phyloP scores from a whole-genome alignment of 2,797 vertebrate species.

The Lithobates pipiens region DNA sequence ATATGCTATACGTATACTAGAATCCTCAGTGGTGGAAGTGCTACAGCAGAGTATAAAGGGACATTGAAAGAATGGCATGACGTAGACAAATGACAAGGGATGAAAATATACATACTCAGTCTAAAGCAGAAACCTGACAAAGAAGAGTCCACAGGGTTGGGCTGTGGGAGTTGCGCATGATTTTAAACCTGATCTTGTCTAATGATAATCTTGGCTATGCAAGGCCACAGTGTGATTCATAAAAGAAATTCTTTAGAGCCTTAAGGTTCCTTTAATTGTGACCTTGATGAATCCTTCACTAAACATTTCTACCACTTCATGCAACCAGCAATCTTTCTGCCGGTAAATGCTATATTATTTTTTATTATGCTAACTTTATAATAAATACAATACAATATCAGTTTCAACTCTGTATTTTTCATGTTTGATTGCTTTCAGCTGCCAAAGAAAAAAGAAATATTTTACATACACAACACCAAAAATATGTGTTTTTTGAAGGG shows the following conservation, averaged over 20 bases:
- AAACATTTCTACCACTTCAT: not conserved
- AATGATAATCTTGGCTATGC: constrained; percentile 28
- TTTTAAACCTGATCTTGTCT: not conserved
- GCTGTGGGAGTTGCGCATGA: not conserved
- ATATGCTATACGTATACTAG: not conserved
- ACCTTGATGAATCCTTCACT: constrained; percentile 16
- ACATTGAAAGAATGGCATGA: not conserved
- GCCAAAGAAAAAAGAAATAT: no score
- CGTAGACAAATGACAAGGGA: not conserved
- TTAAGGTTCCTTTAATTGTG: constrained; percentile 1
- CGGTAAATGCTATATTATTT: not conserved
- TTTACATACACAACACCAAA: no score
- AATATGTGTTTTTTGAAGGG: no score
- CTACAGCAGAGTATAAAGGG: not conserved
- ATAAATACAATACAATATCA: no score
- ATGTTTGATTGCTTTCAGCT: no score
- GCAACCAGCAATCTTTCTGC: not conserved
- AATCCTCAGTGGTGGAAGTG: not conserved
- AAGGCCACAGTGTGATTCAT: constrained; percentile 8
- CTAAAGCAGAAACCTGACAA: not conserved
- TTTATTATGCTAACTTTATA: not conserved
- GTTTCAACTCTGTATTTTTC: no score
- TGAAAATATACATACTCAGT: not conserved
- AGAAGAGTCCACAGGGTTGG: not conserved
- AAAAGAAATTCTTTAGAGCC: constrained; percentile 15